Evolutionary conservation across 1,140 invertebrate genomes (phyloP), one percentile per base, ranked within the genome.

Genomic region (Magallana ariakensis): DNA sequence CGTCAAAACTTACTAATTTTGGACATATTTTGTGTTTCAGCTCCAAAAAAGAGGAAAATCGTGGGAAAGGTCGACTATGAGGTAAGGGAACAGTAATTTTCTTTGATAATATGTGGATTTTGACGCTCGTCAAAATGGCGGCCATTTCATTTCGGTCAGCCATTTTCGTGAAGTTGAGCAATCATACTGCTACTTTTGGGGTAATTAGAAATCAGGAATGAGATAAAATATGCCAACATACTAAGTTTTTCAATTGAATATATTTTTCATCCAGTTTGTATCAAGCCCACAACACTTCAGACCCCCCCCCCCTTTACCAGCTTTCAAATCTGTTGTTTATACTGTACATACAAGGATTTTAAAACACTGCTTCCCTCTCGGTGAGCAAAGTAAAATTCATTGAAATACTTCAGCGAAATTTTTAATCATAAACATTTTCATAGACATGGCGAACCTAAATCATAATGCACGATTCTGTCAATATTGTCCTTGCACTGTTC

Each of bases 21-120:
- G 10, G 26, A n/a, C 46, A 62, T 82, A 22, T 55, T 84, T 82
- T 58, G 66, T 83, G 56, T 91, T 89, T 54, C 81, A 90, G 90
- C 90, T 7, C 89, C 90, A 15, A 89, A 82, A 82, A 91, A 84
- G 54, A 89, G 89, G 81, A 89, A 86, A 81, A 54, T 86, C 11
- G 54, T 85, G 19, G 86, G 80, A n/a, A 91, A 80, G 83, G 80
- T 84, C 6, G 88, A 89, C 62, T 89, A 87, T 62, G 90, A 90
- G 88, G 90, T 91, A 90, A 82, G 66, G 11, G 33, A 11, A 75
- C 26, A 75, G 9, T 3, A 60, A 11, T 75, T 75, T 75, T 75
- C 66, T 33, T 26, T 75, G 19, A 75, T 75, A 26, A 75, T 75
- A 26, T 70, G 3, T 26, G 15, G 19, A 70, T 70, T 70, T 70